phyloP scores from a whole-genome alignment of 2,888 invertebrate genomes.

The Cybosia mesomella region DNA sequence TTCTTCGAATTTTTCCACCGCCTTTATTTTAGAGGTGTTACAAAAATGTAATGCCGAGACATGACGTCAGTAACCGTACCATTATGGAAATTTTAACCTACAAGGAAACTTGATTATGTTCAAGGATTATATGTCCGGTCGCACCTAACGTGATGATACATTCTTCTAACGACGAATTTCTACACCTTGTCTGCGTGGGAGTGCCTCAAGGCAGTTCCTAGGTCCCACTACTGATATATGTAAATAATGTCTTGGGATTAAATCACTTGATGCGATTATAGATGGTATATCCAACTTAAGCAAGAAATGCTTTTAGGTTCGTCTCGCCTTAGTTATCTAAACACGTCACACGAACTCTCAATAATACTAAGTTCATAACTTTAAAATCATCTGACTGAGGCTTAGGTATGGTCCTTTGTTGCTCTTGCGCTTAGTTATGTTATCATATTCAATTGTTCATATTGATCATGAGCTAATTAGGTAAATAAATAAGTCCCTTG shows the following conservation, averaged over 20 bases:
- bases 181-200: background rate
- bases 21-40: background rate
- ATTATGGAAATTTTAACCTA: conserved; percentile 5
- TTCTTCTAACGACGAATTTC: background rate
- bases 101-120: background rate
- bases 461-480: conserved; percentile 1
- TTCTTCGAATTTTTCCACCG: background rate
- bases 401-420: background rate
- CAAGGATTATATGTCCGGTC: background rate
- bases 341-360: background rate
- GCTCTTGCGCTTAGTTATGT: background rate
- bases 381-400: background rate
- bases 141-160: background rate
- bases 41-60: background rate
- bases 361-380: background rate
- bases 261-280: background rate
- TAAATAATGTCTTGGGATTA: background rate
- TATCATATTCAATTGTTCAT: background rate
- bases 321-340: background rate
- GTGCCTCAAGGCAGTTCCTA: conserved; percentile 3
- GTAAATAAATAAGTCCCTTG: background rate
- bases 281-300: background rate
- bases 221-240: background rate
- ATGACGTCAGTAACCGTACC: background rate
- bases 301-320: background rate